A percentile compares a stretch with the other conserved stretches of the same genome.
These are phyloP conservation scores for Pristionchus exspectatus DNA, from an alignment of 2,888 invertebrate genomes.

Conservation along the genomic window DNA sequence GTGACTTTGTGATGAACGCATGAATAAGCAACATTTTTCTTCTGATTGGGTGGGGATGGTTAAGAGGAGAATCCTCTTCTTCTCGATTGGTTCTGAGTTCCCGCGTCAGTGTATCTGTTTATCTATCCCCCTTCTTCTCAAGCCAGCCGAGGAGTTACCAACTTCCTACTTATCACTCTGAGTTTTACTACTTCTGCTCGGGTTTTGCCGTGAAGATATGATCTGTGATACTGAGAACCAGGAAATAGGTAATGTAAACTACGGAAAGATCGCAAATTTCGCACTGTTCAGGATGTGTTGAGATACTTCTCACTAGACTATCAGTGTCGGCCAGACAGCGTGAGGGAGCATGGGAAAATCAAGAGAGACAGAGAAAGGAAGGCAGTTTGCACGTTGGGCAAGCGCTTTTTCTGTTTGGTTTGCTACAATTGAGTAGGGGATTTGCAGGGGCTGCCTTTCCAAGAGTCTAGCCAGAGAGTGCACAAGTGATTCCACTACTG, in stretches of 20 bases:
- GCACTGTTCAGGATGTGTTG: neutral
- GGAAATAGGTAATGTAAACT: neutral
- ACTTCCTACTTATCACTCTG: neutral
- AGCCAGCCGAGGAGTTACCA: neutral
- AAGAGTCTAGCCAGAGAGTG: neutral
- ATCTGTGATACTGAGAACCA: neutral
- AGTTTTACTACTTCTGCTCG: neutral
- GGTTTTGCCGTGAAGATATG: neutral
- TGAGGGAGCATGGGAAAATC: neutral
- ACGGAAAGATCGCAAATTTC: neutral
- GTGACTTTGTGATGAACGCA: neutral
- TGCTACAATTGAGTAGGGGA: neutral
- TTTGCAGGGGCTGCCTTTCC: neutral
- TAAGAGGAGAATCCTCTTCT: neutral
- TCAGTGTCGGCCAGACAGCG: neutral
- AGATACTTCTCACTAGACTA: neutral
- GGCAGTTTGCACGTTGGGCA: neutral
- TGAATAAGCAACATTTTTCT: neutral
- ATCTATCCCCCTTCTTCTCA: neutral
- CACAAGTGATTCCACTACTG: neutral
- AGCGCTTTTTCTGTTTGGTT: constrained; percentile 3
- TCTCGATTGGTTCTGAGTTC: neutral
- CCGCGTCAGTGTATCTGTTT: constrained; percentile 11
- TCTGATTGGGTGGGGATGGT: neutral
- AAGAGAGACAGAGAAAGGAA: neutral